Evolutionary conservation across 2,113 vertebrate genomes (phyloP).

Genomic region (Gymnocephalus cernua): DNA sequence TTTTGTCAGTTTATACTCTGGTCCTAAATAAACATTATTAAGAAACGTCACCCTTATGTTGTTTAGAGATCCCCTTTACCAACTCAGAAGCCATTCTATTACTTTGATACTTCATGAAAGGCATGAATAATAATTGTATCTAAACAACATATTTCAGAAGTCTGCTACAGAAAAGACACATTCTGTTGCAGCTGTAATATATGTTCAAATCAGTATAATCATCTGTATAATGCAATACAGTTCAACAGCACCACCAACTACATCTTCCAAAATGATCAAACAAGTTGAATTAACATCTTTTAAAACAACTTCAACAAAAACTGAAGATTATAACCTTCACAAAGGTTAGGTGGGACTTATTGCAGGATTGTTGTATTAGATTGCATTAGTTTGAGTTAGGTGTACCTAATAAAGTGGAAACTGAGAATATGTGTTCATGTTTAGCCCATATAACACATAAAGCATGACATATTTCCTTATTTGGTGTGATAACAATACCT

Average conservation of each 20-base stretch:
- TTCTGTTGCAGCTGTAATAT: background rate
- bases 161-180: too few relatives aligned
- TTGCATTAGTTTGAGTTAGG: background rate
- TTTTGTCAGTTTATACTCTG: background rate
- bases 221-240: background rate
- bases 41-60: background rate
- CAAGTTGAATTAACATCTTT: background rate
- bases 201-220: background rate
- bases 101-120: too few relatives aligned
- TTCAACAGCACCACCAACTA: background rate
- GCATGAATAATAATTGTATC: too few relatives aligned
- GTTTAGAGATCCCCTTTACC: background rate
- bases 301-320: background rate
- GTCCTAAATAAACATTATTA: background rate
- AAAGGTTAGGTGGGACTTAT: background rate
- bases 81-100: background rate
- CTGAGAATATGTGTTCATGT: background rate
- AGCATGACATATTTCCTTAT: constrained; percentile 23
- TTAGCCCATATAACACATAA: background rate
- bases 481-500: constrained; percentile 5
- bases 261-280: background rate
- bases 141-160: background rate
- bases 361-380: background rate
- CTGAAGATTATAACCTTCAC: background rate
- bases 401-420: constrained; percentile 1